Evolutionary conservation across 2,113 vertebrate genomes (phyloP), one percentile per base, ranked within the genome.

Genomic region (Nanorana parkeri): DNA sequence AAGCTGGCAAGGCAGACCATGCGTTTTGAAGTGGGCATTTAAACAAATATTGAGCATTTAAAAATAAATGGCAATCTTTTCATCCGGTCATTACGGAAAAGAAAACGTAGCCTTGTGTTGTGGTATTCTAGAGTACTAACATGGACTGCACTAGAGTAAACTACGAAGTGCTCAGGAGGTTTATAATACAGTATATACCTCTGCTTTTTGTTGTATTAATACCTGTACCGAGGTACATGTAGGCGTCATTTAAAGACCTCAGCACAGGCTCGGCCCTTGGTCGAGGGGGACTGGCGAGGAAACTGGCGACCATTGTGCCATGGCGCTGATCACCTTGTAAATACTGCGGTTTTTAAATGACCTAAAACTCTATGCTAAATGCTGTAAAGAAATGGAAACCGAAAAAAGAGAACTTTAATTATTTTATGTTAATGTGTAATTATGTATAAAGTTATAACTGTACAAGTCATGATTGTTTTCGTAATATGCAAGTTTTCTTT

Each of bases 361-460:
- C 71, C 16, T 29, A 56, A 56, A 28, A 47, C 52, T 29, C 66
- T 76, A 29, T 75, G 72, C 71, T 76, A 83, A 76, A 80, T 64
- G 71, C 64, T 83, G 80, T 83, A 88, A 90, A 89, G 8, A 54
- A 76, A 86, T 86, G 85, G 84, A 85, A 68, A 88, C 86, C 65
- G 41, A 47, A 78, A 85, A 65, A 87, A 83, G 86, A 88, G 89
- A 91, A 88, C 86, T 83, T n/a, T 86, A 92, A 89, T 91, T 87
- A 86, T 85, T 92, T 90, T 93, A 87, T 94, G 94, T 96, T 95
- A 91, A 95, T 96, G 90, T 94, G 96, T 95, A 95, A 95, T 93
- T 95, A 94, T 98, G 96, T 98, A 97, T 91, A 96, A 93, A 96
- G 87, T 91, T 92, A 86, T 88, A 89, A 94, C 88, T 97, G 94